Percentiles rank a stretch among this genome's conserved stretches.
Conservation (phyloP, 2,797 vertebrate species). For the Xiphorhynchus erythropygius region DNA sequence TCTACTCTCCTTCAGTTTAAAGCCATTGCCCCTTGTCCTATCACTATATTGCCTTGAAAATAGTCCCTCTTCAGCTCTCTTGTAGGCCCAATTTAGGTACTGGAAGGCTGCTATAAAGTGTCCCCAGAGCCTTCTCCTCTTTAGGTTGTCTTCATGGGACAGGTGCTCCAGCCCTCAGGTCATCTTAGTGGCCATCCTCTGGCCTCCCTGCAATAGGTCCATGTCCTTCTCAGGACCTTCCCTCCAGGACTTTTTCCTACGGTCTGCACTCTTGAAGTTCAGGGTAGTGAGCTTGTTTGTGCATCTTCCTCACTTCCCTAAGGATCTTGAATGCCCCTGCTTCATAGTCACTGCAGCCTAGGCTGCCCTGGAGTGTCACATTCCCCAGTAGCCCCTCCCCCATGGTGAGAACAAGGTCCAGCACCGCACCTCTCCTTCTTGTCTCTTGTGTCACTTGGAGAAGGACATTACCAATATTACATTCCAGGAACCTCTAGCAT, state of each 20-base stretch:
- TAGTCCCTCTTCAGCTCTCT: neutral
- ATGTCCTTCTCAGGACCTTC: neutral
- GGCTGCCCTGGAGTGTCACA: neutral
- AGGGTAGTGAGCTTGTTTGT: neutral
- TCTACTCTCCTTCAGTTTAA: neutral
- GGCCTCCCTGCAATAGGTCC: neutral
- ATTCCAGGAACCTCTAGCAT: neutral
- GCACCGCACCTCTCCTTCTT: neutral
- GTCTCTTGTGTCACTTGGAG: neutral
- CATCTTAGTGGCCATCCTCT: neutral
- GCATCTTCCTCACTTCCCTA: neutral
- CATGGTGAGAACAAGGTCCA: neutral
- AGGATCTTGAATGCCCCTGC: neutral
- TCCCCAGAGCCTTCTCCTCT: neutral
- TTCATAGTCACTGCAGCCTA: neutral
- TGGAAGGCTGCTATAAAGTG: neutral
- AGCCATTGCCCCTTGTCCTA: neutral
- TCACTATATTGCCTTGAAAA: neutral
- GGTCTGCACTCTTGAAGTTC: neutral
- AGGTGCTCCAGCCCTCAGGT: neutral
- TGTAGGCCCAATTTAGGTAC: neutral
- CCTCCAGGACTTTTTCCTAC: neutral
- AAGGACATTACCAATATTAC: neutral
- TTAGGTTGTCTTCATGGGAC: neutral
- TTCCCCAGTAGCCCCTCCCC: fast-evolving